These are phyloP conservation scores for Ameiurus melas DNA, from an alignment of 2,113 vertebrate genomes.

Conservation along the genomic window DNA sequence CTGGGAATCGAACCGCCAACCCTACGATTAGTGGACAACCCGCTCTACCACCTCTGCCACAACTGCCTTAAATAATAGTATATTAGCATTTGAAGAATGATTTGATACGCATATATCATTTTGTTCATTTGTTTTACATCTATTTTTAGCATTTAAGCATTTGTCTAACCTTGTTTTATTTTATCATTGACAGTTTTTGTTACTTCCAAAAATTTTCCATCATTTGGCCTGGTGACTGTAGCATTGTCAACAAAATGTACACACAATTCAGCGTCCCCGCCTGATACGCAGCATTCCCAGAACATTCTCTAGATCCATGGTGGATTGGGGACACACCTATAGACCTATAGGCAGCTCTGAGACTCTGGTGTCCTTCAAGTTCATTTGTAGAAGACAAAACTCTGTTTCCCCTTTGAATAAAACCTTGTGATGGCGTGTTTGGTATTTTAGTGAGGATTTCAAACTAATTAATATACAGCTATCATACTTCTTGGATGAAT, in stretches of 20 bases:
- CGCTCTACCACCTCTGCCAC: too few relatives aligned
- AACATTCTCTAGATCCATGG: neutral
- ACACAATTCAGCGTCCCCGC: neutral
- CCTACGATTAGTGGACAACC: too few relatives aligned
- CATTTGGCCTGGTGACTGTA: neutral
- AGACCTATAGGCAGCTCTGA: neutral
- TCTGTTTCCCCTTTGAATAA: neutral
- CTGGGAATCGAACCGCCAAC: too few relatives aligned
- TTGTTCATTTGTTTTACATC: too few relatives aligned
- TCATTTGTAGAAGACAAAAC: slow-evolving; percentile 27
- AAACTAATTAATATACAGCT: slow-evolving; percentile 59
- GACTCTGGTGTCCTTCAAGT: neutral
- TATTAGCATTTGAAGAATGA: too few relatives aligned
- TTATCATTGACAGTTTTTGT: neutral
- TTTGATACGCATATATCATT: too few relatives aligned
- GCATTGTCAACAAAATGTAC: neutral
- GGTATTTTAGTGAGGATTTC: slow-evolving; percentile 44
- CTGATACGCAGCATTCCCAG: neutral
- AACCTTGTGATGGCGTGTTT: slow-evolving; percentile 18
- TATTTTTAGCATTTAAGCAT: too few relatives aligned
- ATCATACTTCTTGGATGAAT: slow-evolving; percentile 52
- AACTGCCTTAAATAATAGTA: neutral
- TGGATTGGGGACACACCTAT: neutral
- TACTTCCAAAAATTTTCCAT: neutral
- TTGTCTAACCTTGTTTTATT: neutral